These are phyloP conservation scores for Chloroceryle inda DNA, from an alignment of 2,797 vertebrate genomes.

Conservation along the genomic window DNA sequence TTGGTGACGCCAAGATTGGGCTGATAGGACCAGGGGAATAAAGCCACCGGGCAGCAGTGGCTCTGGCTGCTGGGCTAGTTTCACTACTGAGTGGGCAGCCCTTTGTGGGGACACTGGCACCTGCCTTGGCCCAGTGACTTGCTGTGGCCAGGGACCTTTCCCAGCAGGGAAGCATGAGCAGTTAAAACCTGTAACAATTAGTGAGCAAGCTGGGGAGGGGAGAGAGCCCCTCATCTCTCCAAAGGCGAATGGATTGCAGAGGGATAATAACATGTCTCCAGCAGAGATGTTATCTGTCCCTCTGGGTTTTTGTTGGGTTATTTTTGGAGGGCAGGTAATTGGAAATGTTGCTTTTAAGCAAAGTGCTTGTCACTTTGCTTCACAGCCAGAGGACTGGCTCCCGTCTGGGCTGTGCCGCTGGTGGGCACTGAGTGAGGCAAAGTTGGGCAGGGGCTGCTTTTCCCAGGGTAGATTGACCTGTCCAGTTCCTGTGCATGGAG, in stretches of 20 bases:
- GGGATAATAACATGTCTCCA: not conserved
- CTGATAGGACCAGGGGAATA: conserved; percentile 30
- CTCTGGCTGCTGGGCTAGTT: not conserved
- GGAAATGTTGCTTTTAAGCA: not conserved
- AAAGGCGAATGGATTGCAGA: not conserved
- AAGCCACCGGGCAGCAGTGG: not conserved
- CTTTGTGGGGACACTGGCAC: not conserved
- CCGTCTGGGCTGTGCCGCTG: accelerated
- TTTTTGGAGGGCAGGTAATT: conserved; percentile 12
- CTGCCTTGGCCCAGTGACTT: accelerated
- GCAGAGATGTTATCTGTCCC: not conserved
- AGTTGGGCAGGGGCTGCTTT: not conserved
- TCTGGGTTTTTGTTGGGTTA: not conserved
- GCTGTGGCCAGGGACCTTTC: not conserved
- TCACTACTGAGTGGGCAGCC: not conserved
- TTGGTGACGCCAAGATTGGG: conserved; percentile 33
- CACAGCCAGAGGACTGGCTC: not conserved
- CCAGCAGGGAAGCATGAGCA: not conserved
- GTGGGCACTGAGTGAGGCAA: not conserved
- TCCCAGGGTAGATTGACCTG: not conserved
- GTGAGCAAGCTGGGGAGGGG: not conserved
- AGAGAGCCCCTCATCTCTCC: accelerated
- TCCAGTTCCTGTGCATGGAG: not conserved
- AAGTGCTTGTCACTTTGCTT: not conserved
- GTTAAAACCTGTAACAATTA: not conserved